Evolutionary conservation across 2,113 vertebrate genomes (phyloP), one percentile per base, ranked within the genome.

Genomic region (Eclectus roratus): DNA sequence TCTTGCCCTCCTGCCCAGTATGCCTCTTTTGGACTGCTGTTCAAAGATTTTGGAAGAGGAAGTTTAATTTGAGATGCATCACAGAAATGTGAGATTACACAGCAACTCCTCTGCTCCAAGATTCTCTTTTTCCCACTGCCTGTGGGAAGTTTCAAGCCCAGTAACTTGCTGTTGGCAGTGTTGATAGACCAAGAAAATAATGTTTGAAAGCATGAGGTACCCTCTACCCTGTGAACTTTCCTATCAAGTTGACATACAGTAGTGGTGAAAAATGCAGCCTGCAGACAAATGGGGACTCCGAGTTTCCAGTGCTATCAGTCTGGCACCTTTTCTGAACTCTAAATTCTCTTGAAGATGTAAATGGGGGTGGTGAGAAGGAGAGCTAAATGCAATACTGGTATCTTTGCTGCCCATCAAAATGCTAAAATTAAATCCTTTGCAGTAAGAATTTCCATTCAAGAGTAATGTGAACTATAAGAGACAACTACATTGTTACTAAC

Each of bases 311-410:
- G 1, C 64, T 7, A 14, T 43, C 83, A 80, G 80, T 68, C 80
- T 94, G 80, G 50, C 50, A 84, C 39, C 17, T 94, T 68, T 65
- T 71, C 89, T 70, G 73, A 85, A 73, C 35, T 91, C 37, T 53
- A 72, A 58, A 92, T 63, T 95, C 58, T 77, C 50, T 46, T 66
- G 63, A 63, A 94, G 89, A 92, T 55, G 66, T 66, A 92, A 88
- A 86, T 29, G 49, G 37, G 35, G 11, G 43, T 12, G 33, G 64
- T 31, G 43, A 93, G 49, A 28, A 93, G 52, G 47, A 81, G 44
- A 82, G 21, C 17, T 82, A 94, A 92, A 91, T 43, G 69, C 41
- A 94, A 80, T 94, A 43, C 17, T 31, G 25, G 25, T 69, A 74
- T 41, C 23, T 46, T 37, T 82, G 31, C 65, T 96, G 87, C 70